Percentiles rank a stretch among this genome's conserved stretches.
phyloP scores from a whole-genome alignment of 1,140 invertebrate genomes.

The Cepaea nemoralis region DNA sequence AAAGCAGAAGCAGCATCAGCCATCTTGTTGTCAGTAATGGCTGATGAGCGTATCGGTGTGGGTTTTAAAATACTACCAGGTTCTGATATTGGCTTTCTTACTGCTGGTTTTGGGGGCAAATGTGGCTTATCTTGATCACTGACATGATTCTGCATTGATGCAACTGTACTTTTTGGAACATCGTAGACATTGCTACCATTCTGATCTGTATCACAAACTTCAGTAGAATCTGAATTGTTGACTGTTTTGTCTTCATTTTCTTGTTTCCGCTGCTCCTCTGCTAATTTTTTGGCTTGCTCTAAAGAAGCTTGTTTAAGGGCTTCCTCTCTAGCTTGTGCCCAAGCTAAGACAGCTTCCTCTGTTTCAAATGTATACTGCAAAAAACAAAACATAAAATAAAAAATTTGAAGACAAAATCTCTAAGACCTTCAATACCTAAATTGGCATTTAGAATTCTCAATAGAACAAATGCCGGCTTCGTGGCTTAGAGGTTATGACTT shows the following conservation, averaged over 20 bases:
- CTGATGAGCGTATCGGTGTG: conserved; percentile 37
- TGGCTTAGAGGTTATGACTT: too few species aligned
- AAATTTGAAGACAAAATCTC: conserved; percentile 15
- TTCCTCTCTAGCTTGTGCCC: conserved; percentile 53
- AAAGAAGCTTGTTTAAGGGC: conserved; percentile 39
- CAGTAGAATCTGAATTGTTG: conserved; percentile 13
- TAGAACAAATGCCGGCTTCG: too few species aligned
- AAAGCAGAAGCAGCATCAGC: conserved; percentile 36
- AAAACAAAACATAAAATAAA: conserved; percentile 24
- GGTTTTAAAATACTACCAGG: conserved; percentile 54
- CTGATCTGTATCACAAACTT: conserved; percentile 4
- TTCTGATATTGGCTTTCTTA: conserved; percentile 41
- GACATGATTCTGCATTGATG: neutral
- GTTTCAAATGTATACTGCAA: conserved; percentile 61
- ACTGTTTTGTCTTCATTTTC: conserved; percentile 17
- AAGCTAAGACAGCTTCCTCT: conserved; percentile 59
- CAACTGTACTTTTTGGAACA: conserved; percentile 20
- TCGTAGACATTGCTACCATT: conserved; percentile 35
- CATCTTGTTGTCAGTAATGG: neutral
- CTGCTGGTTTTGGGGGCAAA: conserved; percentile 23
- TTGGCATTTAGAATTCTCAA: too few species aligned
- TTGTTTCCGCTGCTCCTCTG: conserved; percentile 6
- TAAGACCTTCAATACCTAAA: too few species aligned
- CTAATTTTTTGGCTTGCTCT: conserved; percentile 18
- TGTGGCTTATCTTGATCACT: neutral